phyloP scores from a whole-genome alignment of 2,888 invertebrate genomes.

The Pyralis farinalis region DNA sequence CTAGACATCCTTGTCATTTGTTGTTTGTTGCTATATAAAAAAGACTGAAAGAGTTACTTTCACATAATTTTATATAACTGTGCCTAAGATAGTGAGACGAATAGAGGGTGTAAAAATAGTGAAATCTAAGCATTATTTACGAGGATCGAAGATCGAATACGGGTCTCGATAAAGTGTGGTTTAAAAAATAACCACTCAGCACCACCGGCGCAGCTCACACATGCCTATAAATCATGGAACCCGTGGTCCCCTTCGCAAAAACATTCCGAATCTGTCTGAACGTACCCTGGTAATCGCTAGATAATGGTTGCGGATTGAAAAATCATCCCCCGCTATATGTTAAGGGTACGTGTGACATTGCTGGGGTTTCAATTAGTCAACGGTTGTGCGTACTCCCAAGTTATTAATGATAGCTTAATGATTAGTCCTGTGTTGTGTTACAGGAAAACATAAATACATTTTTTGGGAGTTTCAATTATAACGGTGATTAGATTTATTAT shows the following conservation, averaged over 20 bases:
- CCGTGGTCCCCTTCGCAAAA: conserved; percentile 50
- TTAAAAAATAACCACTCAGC: conserved; percentile 60
- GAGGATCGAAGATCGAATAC: conserved; percentile 45
- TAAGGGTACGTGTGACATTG: conserved; percentile 41
- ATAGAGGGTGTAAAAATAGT: too few species aligned
- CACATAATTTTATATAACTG: too few species aligned
- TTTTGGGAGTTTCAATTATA: too few species aligned
- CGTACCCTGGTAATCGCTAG: conserved; percentile 75
- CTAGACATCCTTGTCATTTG: too few species aligned
- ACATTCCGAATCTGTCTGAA: conserved; percentile 68
- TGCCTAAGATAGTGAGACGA: too few species aligned
- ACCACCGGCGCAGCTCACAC: conserved; percentile 40
- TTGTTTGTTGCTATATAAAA: too few species aligned
- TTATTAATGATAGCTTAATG: conserved; percentile 18
- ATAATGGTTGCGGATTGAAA: conserved; percentile 75
- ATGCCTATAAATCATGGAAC: conserved; percentile 64
- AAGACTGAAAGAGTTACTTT: too few species aligned
- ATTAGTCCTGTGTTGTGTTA: background rate
- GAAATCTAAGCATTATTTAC: conserved; percentile 43
- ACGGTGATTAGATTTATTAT: too few species aligned
- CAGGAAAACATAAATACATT: too few species aligned
- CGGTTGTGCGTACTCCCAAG: conserved; percentile 8
- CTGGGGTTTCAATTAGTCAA: conserved; percentile 27
- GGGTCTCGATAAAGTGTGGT: conserved; percentile 55
- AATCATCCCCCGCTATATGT: conserved; percentile 64